Conservation (phyloP, 2,888 invertebrate species). For the Eilema sororculum region DNA sequence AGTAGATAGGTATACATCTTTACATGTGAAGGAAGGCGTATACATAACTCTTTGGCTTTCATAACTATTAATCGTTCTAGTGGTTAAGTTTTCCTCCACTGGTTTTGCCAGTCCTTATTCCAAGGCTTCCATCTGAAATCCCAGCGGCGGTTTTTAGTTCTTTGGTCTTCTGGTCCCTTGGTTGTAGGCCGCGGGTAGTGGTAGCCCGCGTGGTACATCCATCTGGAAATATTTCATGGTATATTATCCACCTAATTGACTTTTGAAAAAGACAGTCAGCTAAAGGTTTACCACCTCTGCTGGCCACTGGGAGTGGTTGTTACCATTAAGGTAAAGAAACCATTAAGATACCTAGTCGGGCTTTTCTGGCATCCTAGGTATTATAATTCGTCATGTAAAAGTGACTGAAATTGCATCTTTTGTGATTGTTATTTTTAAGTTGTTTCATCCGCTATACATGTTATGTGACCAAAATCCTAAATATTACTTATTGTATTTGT, state of each 20-base stretch:
- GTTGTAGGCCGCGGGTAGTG: slow-evolving; percentile 45
- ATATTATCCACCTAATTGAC: background rate
- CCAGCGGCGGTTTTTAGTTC: slow-evolving; percentile 59
- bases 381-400: slow-evolving; percentile 14
- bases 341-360: slow-evolving; percentile 53
- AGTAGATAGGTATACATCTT: too few species aligned
- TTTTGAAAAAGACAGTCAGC: too few species aligned
- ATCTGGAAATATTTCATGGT: slow-evolving; percentile 38
- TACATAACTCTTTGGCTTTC: too few species aligned
- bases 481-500: slow-evolving; percentile 27
- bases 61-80: slow-evolving; percentile 30
- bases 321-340: slow-evolving; percentile 80
- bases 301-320: too few species aligned
- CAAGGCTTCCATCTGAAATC: slow-evolving; percentile 68
- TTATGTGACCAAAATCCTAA: slow-evolving; percentile 36
- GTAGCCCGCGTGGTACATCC: slow-evolving; percentile 52
- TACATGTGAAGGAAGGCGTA: too few species aligned
- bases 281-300: too few species aligned
- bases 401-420: slow-evolving; percentile 18
- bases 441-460: slow-evolving; percentile 35
- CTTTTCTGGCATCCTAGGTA: background rate
- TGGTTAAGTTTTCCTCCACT: slow-evolving; percentile 48
- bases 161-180: slow-evolving; percentile 55
- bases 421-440: slow-evolving; percentile 42
- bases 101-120: slow-evolving; percentile 61